Conservation (phyloP, 2,888 invertebrate genomes). For the Mactromeris polynyma region DNA sequence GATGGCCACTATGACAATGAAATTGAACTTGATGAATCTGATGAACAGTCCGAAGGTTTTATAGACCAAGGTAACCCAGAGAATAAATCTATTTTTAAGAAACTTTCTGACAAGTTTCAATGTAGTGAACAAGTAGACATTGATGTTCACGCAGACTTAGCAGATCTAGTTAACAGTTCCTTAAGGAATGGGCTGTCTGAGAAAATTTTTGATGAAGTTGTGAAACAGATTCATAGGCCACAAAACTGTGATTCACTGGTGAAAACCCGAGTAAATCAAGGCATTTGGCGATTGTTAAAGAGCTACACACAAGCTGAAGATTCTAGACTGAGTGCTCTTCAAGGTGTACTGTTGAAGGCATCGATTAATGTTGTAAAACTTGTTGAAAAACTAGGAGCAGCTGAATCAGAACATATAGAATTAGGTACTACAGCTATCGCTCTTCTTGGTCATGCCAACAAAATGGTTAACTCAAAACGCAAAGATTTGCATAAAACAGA, state of each 20-base stretch:
- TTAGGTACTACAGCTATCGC: no score
- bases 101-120: no score
- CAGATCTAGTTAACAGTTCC: constrained; percentile 37
- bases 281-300: constrained; percentile 35
- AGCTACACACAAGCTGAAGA: constrained; percentile 22
- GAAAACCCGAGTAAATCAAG: constrained; percentile 27
- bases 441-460: no score
- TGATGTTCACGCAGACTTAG: constrained; percentile 15
- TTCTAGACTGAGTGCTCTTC: constrained; percentile 25
- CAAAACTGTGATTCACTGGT: constrained; percentile 30
- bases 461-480: no score
- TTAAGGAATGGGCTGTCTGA: constrained; percentile 36
- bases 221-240: constrained; percentile 18
- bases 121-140: neutral
- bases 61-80: no score
- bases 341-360: constrained; percentile 11
- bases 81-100: no score
- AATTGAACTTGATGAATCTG: no score
- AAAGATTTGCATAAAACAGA: no score
- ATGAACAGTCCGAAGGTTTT: no score
- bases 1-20: neutral
- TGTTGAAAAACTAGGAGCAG: no score
- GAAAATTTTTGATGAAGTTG: constrained; percentile 10
- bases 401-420: no score
- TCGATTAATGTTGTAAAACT: no score